These are phyloP conservation scores for Dasypolia templi DNA, from an alignment of 2,888 invertebrate species.

Conservation along the genomic window DNA sequence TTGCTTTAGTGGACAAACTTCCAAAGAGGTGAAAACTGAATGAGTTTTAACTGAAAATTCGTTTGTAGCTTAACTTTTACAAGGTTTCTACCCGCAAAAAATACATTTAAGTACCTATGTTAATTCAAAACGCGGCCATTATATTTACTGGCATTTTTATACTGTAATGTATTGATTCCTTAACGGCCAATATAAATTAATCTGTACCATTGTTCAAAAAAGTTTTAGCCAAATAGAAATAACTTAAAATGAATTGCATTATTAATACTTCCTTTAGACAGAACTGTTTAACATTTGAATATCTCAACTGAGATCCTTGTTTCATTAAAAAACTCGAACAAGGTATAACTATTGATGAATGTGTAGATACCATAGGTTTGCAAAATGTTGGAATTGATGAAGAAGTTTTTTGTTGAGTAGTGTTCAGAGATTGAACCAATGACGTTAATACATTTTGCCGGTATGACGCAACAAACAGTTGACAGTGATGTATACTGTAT, in stretches of 20 bases:
- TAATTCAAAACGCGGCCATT: slow-evolving; percentile 1
- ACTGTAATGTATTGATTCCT: slow-evolving; percentile 48
- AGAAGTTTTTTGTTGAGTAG: slow-evolving; percentile 37
- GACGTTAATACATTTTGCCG: slow-evolving; percentile 49
- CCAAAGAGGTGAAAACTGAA: slow-evolving; percentile 13
- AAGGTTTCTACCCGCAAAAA: not conserved
- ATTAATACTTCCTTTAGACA: slow-evolving; percentile 44
- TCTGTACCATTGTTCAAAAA: slow-evolving; percentile 48
- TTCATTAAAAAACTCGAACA: not conserved
- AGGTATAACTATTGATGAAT: no score
- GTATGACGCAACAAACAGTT: slow-evolving; percentile 51
- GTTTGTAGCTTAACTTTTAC: slow-evolving; percentile 12
- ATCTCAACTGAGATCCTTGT: not conserved
- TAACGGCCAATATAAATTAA: slow-evolving; percentile 47
- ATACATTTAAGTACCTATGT: slow-evolving; percentile 10
- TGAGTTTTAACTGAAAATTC: not conserved
- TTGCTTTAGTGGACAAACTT: slow-evolving; percentile 24
- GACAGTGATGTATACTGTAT: slow-evolving; percentile 59
- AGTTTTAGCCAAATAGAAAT: slow-evolving; percentile 44
- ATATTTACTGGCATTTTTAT: slow-evolving; percentile 36
- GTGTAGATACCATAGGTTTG: no score
- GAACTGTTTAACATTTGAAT: slow-evolving; percentile 18
- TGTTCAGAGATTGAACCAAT: slow-evolving; percentile 26
- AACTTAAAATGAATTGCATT: slow-evolving; percentile 42
- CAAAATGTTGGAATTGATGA: slow-evolving; percentile 25